phyloP scores from a whole-genome alignment of 2,888 invertebrate species.

The Lordiphosa andalusiaca region DNA sequence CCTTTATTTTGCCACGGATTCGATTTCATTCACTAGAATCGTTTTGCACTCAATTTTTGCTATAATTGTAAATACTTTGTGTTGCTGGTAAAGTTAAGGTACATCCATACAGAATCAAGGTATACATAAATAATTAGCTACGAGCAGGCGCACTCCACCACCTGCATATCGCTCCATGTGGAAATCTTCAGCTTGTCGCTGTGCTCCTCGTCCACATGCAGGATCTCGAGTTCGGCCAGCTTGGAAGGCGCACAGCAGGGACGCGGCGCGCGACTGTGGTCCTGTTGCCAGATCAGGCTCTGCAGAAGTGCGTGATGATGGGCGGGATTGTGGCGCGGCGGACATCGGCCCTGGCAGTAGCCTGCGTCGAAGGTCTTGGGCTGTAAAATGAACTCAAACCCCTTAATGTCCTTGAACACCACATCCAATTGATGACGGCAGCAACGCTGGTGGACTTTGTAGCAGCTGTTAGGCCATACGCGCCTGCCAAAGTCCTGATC shows the following conservation, averaged over 20 bases:
- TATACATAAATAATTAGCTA: constrained; percentile 72
- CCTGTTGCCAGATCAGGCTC: constrained; percentile 84
- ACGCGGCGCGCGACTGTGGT: constrained; percentile 81
- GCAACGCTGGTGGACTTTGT: constrained; percentile 82
- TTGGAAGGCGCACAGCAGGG: constrained; percentile 87
- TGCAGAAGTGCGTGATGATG: constrained; percentile 87
- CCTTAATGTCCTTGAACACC: constrained; percentile 84
- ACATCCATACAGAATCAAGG: constrained; percentile 2
- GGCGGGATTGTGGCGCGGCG: constrained; percentile 85
- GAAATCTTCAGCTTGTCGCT: constrained; percentile 84
- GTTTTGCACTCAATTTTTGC: constrained; percentile 1
- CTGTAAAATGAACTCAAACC: constrained; percentile 85
- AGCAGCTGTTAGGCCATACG: constrained; percentile 81
- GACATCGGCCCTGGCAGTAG: constrained; percentile 86
- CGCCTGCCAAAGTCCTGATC: constrained; percentile 40
- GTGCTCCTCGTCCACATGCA: constrained; percentile 85
- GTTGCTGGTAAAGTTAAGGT: constrained; percentile 8
- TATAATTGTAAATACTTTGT: constrained; percentile 12
- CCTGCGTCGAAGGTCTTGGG: constrained; percentile 87
- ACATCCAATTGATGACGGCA: constrained; percentile 86
- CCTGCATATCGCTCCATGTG: constrained; percentile 86
- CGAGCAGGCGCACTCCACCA: constrained; percentile 87
- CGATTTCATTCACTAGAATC: constrained; percentile 5
- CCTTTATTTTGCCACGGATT: constrained; percentile 1
- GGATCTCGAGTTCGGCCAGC: constrained; percentile 84